Evolutionary conservation across 2,888 invertebrate genomes (phyloP), one percentile per base, ranked within the genome.

Genomic region (Peribatodes rhomboidaria): DNA sequence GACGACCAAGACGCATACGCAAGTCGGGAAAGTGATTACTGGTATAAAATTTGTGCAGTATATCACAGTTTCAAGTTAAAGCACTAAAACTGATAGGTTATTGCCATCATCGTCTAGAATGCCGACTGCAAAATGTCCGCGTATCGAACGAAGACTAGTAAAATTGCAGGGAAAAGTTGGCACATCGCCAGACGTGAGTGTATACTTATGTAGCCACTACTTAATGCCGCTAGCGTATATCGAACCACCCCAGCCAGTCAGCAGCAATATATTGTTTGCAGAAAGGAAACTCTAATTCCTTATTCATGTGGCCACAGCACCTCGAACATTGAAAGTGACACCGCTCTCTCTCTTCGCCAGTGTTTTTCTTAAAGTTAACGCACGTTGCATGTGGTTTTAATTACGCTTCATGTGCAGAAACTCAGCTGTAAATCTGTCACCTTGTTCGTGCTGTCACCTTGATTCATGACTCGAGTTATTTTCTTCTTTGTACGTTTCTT

Each of bases 121-220:
- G 77, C 77, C 78, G 81, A 79, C 86, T 86, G 86, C 84, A 82
- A 86, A 88, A 84, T 81, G 82, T 85, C 83, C 77, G 75, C 73
- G 83, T 83, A 84, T 86, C 80, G 83, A 85, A 79, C 80, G 77
- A 77, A 72, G 77, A 75, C 76, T 83, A 80, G 85, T 87, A 85
- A 88, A 87, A 86, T 82, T 85, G 88, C 88, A 88, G 81, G 86
- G 85, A 86, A 88, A 90, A 86, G 81, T 87, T 90, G 92, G 92
- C 87, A 47, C 42, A 20, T 47, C 46, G 86, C 92, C 92, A 90
- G 75, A 35, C 71, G 76, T 78, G 76, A 77, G 79, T 81, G 27
- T 27, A 27, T 27, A 27, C n/a, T n/a, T n/a, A 74, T 60, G 61
- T 50, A 67, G 54, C 33, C 33, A 60, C 61, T 50, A 52, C 37